Base-by-base conservation (phyloP, 64 coral and sea anemone species). In the Pachyseris speciosa region DNA sequence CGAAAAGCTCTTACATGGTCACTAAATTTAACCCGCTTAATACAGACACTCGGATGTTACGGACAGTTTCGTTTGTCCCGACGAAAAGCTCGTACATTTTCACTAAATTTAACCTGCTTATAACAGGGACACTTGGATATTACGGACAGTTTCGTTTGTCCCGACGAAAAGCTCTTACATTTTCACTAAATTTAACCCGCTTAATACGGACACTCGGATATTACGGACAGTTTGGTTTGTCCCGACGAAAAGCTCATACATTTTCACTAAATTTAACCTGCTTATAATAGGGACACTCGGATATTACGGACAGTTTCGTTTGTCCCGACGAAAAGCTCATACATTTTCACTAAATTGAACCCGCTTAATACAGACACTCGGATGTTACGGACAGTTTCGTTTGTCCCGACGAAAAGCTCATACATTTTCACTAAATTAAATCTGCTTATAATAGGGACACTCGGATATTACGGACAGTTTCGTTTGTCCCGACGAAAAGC, bases 391-490 rank as follows among this genome's bases (percentile, higher is more conserved):
- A 87, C 84, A 87, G 84, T 87, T 74, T 87, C 66, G 49, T 72
- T 72, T 22, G 44, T 34, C 84, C 67, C 84, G 67, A 87, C 67
- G 7, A 87, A 87, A 87, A 75, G 19, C 67, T 87, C 67, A 74
- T 87, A 74, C 38, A 87, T 87, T 87, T 87, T 72, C 28, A 73
- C 45, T 31, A 38, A 87, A 87, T 73, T 65, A 67, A 89, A 79
- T 65, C 88, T 64, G 77, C 88, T 91, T 83, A 16, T n/a, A n/a
- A n/a, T n/a, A n/a, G n/a, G n/a, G n/a, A n/a, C n/a, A n/a, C n/a
- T n/a, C n/a, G n/a, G n/a, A n/a, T n/a, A n/a, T n/a, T n/a, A 87
- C 67, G 83, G 84, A 87, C 84, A 87, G 67, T 87, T 74, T 87
- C 66, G 32, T 71, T 72, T 22, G 43, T 34, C 84, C 67, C 84